A percentile compares a stretch with the other conserved stretches of the same genome.
phyloP scores from a whole-genome alignment of 1,140 invertebrate species.

The Psilanteris sp. region DNA sequence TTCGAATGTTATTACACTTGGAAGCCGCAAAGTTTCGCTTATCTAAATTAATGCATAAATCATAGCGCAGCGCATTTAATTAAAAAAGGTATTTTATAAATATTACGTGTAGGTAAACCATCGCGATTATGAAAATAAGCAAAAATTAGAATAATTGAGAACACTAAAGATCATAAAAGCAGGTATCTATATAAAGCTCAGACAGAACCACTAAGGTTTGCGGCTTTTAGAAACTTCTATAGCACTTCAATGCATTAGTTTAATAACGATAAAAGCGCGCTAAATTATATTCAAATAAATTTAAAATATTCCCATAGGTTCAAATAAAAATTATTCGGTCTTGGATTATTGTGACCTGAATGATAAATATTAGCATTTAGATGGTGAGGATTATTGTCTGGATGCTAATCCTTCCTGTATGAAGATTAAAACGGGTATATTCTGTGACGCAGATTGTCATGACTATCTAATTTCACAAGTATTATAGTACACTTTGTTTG shows the following conservation, averaged over 20 bases:
- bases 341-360: slow-evolving; percentile 11
- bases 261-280: too few relatives aligned
- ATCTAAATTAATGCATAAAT: slow-evolving; percentile 9
- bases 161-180: background rate
- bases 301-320: too few relatives aligned
- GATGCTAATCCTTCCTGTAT: slow-evolving; percentile 42
- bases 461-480: slow-evolving; percentile 47
- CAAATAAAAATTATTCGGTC: slow-evolving; percentile 5
- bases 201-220: too few relatives aligned
- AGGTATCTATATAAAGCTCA: background rate
- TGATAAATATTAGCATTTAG: slow-evolving; percentile 57
- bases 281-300: too few relatives aligned
- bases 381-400: slow-evolving; percentile 49
- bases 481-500: slow-evolving; percentile 44
- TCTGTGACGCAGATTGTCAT: slow-evolving; percentile 45
- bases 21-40: slow-evolving; percentile 11
- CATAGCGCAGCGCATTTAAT: slow-evolving; percentile 14
- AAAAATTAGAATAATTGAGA: slow-evolving; percentile 16
- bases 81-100: slow-evolving; percentile 16
- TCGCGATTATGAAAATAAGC: slow-evolving; percentile 31
- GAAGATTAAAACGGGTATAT: slow-evolving; percentile 48
- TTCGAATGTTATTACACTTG: too few relatives aligned
- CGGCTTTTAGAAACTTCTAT: too few relatives aligned
- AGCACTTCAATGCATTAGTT: too few relatives aligned
- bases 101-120: background rate